These are phyloP conservation scores for Sceliomorpha sp. DNA, from an alignment of 2,888 invertebrate species.

Conservation along the genomic window DNA sequence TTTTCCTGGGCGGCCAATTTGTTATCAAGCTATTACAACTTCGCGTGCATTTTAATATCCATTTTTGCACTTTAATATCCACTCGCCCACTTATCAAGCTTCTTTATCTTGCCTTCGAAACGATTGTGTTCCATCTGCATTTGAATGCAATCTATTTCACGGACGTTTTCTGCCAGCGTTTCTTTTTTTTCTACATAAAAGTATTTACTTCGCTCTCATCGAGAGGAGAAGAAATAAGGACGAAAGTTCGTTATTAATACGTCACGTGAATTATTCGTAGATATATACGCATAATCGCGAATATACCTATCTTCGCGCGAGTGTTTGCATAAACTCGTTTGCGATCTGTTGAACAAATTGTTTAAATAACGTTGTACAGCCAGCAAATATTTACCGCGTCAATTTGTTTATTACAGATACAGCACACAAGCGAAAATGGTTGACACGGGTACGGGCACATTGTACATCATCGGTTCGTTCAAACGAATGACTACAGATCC, in stretches of 20 bases:
- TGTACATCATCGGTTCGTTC: slow-evolving; percentile 90
- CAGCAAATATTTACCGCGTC: too few species aligned
- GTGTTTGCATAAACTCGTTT: too few species aligned
- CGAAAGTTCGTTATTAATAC: too few species aligned
- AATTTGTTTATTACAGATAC: slow-evolving; percentile 83
- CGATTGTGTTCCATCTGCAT: neutral
- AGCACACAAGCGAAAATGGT: slow-evolving; percentile 90
- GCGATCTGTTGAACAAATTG: too few species aligned
- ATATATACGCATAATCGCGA: too few species aligned
- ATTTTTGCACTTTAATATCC: slow-evolving; percentile 35
- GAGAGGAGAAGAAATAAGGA: too few species aligned
- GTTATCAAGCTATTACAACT: slow-evolving; percentile 38
- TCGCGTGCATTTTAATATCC: slow-evolving; percentile 40
- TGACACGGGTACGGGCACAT: slow-evolving; percentile 88
- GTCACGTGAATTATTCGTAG: too few species aligned
- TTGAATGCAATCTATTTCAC: slow-evolving; percentile 22
- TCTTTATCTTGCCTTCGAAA: neutral
- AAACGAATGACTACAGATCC: slow-evolving; percentile 86
- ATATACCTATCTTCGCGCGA: too few species aligned
- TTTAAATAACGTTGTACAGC: too few species aligned
- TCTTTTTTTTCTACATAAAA: slow-evolving; percentile 1
- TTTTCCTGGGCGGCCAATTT: slow-evolving; percentile 30
- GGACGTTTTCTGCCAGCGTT: neutral
- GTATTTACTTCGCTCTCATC: neutral
- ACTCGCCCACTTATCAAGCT: neutral